A percentile compares a stretch with the other conserved stretches of the same genome.
phyloP scores from a whole-genome alignment of 2,113 vertebrate genomes.

The Phrynocephalus versicolor region DNA sequence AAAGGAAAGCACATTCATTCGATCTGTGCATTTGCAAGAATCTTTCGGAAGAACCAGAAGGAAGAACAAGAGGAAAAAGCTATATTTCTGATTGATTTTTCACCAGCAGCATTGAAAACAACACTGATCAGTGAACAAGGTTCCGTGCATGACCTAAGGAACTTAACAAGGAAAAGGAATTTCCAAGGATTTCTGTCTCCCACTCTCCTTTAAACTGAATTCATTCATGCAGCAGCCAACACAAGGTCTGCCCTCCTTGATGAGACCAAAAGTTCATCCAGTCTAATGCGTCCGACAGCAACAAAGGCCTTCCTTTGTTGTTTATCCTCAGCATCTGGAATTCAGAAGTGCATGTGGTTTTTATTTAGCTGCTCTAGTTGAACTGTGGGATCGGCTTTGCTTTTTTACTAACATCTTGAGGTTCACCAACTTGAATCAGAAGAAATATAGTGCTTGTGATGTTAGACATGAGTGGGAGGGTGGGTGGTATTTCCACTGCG shows the following conservation, averaged over 20 bases:
- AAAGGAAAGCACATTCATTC: conserved; percentile 25
- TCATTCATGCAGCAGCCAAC: neutral
- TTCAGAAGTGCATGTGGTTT: neutral
- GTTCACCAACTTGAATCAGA: neutral
- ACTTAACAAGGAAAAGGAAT: neutral
- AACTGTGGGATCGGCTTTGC: neutral
- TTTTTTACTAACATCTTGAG: neutral
- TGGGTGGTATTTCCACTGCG: neutral
- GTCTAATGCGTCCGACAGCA: neutral
- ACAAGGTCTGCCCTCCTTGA: neutral
- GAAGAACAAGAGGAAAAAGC: neutral
- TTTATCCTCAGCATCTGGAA: neutral
- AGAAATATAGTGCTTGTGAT: neutral
- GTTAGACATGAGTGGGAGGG: neutral
- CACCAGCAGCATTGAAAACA: neutral
- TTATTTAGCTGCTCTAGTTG: neutral
- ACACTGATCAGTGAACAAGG: neutral
- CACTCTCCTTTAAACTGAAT: neutral
- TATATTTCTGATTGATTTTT: conserved; percentile 13
- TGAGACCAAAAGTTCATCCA: neutral
- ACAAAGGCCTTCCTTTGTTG: neutral
- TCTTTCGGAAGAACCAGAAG: conserved; percentile 15
- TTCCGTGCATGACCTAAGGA: accelerated
- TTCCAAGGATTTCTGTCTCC: neutral
- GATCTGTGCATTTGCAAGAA: neutral